These are phyloP conservation scores for Sinocyclocheilus anophthalmus DNA, from an alignment of 2,113 vertebrate species.

Conservation along the genomic window DNA sequence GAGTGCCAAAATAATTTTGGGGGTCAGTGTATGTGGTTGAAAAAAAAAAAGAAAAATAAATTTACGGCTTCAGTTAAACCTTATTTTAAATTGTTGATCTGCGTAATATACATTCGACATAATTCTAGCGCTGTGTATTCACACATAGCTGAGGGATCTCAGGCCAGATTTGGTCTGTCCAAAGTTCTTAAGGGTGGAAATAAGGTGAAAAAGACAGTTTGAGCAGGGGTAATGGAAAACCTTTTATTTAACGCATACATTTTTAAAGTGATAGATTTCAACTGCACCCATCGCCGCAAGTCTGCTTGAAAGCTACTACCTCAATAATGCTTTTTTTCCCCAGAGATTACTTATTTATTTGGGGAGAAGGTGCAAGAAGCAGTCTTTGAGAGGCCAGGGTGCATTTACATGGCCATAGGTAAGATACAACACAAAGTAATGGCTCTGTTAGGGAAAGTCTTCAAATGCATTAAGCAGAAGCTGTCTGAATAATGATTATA, in stretches of 20 bases:
- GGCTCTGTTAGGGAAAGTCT: constrained; percentile 55
- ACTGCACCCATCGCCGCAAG: constrained; percentile 57
- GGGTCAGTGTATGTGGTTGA: too few species aligned
- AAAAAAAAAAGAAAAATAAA: too few species aligned
- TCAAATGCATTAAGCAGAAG: constrained; percentile 32
- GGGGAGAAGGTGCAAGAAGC: constrained; percentile 71
- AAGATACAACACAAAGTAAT: constrained; percentile 57
- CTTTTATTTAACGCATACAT: constrained; percentile 75
- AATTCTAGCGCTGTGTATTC: constrained; percentile 15
- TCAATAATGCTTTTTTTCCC: constrained; percentile 69
- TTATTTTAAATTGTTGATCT: neutral
- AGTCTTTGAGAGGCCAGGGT: constrained; percentile 58
- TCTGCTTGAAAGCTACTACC: constrained; percentile 73
- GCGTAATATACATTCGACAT: neutral
- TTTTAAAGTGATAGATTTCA: constrained; percentile 76
- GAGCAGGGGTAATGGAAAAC: constrained; percentile 70
- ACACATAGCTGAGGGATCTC: neutral
- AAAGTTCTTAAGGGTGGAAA: constrained; percentile 66
- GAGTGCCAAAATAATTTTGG: too few species aligned
- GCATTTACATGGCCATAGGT: constrained; percentile 57
- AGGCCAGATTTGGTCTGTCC: constrained; percentile 55
- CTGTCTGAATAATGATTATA: constrained; percentile 28
- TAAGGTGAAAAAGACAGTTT: constrained; percentile 69
- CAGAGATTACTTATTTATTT: constrained; percentile 80
- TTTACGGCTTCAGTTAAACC: too few species aligned